phyloP scores from a whole-genome alignment of 2,797 vertebrate genomes.

The Lithobates pipiens region DNA sequence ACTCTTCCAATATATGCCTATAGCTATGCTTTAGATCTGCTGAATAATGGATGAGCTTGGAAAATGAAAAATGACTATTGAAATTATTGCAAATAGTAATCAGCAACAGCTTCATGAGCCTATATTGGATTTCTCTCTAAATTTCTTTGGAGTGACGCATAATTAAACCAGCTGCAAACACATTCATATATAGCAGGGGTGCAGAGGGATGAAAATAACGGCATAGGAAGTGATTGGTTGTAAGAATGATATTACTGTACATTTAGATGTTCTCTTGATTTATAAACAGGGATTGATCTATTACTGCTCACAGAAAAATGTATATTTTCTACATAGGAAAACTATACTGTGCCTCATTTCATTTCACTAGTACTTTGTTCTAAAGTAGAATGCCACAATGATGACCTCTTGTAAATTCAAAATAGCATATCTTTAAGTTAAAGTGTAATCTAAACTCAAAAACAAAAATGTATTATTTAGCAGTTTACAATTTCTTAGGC shows the following conservation, averaged over 20 bases:
- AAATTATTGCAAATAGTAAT: not conserved
- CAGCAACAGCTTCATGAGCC: not conserved
- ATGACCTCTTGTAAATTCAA: too few relatives aligned
- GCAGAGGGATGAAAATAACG: not conserved
- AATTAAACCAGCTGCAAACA: constrained; percentile 1
- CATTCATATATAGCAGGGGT: not conserved
- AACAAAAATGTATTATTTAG: too few relatives aligned
- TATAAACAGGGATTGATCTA: not conserved
- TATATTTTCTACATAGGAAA: too few relatives aligned
- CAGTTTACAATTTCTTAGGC: too few relatives aligned
- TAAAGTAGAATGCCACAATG: too few relatives aligned
- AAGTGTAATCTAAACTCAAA: too few relatives aligned
- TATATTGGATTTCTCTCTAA: not conserved
- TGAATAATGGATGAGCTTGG: not conserved
- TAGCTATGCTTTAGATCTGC: not conserved
- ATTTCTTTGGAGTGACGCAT: not conserved
- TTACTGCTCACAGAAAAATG: too few relatives aligned
- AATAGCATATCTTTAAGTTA: too few relatives aligned
- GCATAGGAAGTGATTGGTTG: not conserved
- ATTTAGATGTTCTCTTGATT: not conserved
- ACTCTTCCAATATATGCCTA: not conserved
- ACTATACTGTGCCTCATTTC: too few relatives aligned
- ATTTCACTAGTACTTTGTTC: too few relatives aligned
- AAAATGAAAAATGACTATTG: not conserved
- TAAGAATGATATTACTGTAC: not conserved